These are phyloP conservation scores for Lycaon pictus DNA, from an alignment of 2,113 vertebrate species.

Conservation along the genomic window DNA sequence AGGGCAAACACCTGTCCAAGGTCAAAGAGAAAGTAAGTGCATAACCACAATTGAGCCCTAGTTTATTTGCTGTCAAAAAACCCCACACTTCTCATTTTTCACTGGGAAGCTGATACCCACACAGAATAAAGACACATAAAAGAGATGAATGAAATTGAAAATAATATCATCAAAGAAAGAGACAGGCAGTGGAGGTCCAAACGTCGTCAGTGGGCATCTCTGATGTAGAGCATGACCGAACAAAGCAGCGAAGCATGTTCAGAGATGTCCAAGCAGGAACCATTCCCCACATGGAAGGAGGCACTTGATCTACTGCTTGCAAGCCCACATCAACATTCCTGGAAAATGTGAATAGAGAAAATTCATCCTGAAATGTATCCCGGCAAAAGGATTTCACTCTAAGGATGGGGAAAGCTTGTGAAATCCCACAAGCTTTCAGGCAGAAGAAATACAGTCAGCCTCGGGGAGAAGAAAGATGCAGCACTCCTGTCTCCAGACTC, in stretches of 20 bases:
- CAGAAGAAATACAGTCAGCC: background rate
- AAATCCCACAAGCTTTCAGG: background rate
- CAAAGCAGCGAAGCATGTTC: accelerated
- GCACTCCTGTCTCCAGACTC: accelerated
- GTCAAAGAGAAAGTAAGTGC: background rate
- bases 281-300: background rate
- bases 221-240: accelerated
- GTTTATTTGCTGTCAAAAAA: background rate
- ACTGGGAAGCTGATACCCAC: background rate
- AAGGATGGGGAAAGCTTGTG: too few relatives aligned
- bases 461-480: accelerated
- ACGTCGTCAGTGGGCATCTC: accelerated
- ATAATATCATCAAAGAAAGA: background rate
- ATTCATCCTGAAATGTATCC: background rate
- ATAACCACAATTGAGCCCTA: background rate
- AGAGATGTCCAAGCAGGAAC: background rate
- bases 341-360: background rate
- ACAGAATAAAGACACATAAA: background rate
- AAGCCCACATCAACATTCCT: background rate
- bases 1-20: background rate
- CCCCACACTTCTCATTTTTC: background rate
- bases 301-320: background rate
- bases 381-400: background rate
- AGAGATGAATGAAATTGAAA: background rate
- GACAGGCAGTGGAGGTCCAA: accelerated